These are phyloP conservation scores for Philereme transversata DNA, from an alignment of 2,888 invertebrate genomes.

Conservation along the genomic window DNA sequence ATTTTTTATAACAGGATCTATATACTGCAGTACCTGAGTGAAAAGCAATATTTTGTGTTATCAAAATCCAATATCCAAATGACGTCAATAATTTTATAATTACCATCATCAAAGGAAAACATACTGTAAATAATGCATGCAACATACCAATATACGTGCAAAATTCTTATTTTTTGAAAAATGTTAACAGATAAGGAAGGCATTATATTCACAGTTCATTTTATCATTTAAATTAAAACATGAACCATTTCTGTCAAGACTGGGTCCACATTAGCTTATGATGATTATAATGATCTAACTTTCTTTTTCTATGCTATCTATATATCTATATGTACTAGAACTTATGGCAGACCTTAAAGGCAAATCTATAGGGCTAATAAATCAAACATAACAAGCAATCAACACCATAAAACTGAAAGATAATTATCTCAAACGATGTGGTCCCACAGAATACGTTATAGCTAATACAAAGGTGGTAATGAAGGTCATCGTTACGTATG, in stretches of 20 bases:
- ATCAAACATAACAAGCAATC: constrained; percentile 37
- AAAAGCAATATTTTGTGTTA: too few species aligned
- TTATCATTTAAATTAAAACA: too few species aligned
- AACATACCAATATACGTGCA: neutral
- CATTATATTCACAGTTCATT: neutral
- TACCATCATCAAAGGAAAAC: too few species aligned
- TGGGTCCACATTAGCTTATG: neutral
- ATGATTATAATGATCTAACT: neutral
- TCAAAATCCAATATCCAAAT: too few species aligned
- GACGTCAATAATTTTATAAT: too few species aligned
- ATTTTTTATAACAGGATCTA: constrained; percentile 20
- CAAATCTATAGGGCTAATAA: constrained; percentile 27
- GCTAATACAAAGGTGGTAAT: constrained; percentile 13
- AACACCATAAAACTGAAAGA: constrained; percentile 26
- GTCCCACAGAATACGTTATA: constrained; percentile 13
- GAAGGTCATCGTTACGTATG: constrained; percentile 35
- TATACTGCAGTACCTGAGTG: constrained; percentile 4
- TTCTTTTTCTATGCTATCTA: neutral
- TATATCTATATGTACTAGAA: neutral
- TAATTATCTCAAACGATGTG: constrained; percentile 20
- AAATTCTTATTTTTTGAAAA: neutral
- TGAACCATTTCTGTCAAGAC: neutral
- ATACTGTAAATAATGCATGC: neutral
- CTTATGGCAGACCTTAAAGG: constrained; percentile 5
- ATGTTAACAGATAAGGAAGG: neutral